Base-by-base conservation (phyloP, 2,888 invertebrate genomes). In the Brachylomia viminalis region DNA sequence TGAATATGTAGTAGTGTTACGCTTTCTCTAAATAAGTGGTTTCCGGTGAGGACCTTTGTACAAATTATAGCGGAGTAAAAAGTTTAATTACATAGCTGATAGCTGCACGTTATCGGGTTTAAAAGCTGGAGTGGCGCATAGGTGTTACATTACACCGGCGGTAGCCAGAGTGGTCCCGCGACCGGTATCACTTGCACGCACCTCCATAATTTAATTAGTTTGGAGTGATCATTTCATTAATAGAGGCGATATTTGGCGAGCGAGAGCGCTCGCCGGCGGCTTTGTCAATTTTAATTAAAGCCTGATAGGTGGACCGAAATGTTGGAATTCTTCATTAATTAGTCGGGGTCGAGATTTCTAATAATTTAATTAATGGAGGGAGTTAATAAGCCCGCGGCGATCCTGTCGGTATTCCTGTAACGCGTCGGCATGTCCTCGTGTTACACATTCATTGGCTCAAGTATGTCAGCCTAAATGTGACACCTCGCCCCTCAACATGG, bases 211-310 rank as follows among this genome's bases (percentile, higher is more conserved):
- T 96, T 95, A 96, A 96, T 96, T 96, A 96, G 96, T 95, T 95
- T 95, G 91, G 94, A 96, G 96, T 96, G 96, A 96, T 96, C 95
- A 95, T 95, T 95, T 93, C 95, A 95, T 95, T 95, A 95, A 95
- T 95, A 96, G 94, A 95, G 94, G 93, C 93, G 94, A 96, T 96
- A 96, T 96, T 96, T 95, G 95, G 95, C 93, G 92, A 92, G 92
- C 93, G 92, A 91, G 91, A 93, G 93, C 93, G 92, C 91, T 89
- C 91, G 93, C 93, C 90, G 91, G 93, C 91, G 95, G 95, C 96
- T 95, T 95, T 96, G 96, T 96, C 96, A 95, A 95, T 96, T 96
- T 96, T 96, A 96, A 96, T 96, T 96, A 96, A 95, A 94, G 90
- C 93, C 91, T 92, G 93, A 95, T 96, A 96, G 95, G 96, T 95